phyloP scores from a whole-genome alignment of 2,113 vertebrate genomes.

The Morone saxatilis region DNA sequence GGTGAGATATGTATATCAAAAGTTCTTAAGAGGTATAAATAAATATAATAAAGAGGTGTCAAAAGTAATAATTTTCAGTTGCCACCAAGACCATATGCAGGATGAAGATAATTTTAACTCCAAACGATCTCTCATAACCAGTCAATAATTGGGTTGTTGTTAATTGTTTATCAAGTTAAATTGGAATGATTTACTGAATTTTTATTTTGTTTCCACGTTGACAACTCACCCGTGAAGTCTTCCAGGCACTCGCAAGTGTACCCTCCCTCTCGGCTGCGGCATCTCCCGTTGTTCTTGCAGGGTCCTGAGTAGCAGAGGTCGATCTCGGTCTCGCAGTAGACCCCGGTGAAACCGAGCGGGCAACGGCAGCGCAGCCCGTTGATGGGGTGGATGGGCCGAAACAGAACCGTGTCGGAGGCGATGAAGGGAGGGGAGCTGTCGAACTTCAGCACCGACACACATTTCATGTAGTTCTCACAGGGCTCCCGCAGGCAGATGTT shows the following conservation, averaged over 20 bases:
- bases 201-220: background rate
- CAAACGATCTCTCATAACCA: too few relatives aligned
- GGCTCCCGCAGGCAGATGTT: slow-evolving; percentile 97
- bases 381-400: slow-evolving; percentile 97
- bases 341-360: slow-evolving; percentile 92
- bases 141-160: too few relatives aligned
- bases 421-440: slow-evolving; percentile 97
- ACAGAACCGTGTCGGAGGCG: slow-evolving; percentile 93
- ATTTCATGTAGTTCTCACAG: slow-evolving; percentile 99
- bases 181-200: background rate
- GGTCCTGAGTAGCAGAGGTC: slow-evolving; percentile 97
- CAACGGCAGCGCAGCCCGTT: slow-evolving; percentile 95
- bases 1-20: background rate
- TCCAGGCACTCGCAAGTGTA: slow-evolving; percentile 94
- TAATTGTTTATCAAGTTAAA: background rate
- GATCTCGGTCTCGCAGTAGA: slow-evolving; percentile 97
- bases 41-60: too few relatives aligned
- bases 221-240: slow-evolving; percentile 92
- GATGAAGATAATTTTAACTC: too few relatives aligned
- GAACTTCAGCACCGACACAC: slow-evolving; percentile 94
- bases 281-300: slow-evolving; percentile 90
- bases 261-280: slow-evolving; percentile 93
- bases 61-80: too few relatives aligned
- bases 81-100: background rate
- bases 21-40: too few relatives aligned